A percentile compares a stretch with the other conserved stretches of the same genome.
These are phyloP conservation scores for Salvator merianae DNA, from an alignment of 2,113 vertebrate genomes.

Conservation along the genomic window DNA sequence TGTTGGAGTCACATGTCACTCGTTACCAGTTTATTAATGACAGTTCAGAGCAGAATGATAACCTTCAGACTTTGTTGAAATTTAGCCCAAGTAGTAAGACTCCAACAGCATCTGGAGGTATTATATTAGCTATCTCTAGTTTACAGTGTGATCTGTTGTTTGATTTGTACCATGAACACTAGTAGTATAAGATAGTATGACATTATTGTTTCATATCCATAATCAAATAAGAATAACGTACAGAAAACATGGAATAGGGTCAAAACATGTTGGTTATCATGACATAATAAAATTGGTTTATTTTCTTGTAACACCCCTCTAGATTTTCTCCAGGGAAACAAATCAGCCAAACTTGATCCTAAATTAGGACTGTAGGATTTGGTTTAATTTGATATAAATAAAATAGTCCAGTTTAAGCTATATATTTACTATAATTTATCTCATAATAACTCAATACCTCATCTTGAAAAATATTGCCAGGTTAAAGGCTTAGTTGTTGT, in stretches of 20 bases:
- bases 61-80: background rate
- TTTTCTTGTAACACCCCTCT: background rate
- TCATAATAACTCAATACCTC: conserved; percentile 33
- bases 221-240: background rate
- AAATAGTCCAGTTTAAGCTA: conserved; percentile 48
- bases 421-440: conserved; percentile 48
- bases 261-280: background rate
- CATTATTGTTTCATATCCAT: conserved; percentile 34
- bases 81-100: background rate
- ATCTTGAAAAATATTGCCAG: conserved; percentile 51
- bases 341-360: background rate
- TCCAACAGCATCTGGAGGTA: background rate
- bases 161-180: background rate
- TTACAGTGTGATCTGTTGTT: conserved; percentile 18
- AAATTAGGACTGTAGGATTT: background rate
- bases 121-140: background rate
- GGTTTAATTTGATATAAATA: conserved; percentile 26
- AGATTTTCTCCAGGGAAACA: background rate
- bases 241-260: background rate
- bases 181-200: conserved; percentile 1
- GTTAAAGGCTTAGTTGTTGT: conserved; percentile 31
- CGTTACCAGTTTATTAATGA: too few species aligned
- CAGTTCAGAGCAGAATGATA: too few species aligned
- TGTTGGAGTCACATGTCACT: background rate
- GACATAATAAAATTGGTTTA: background rate